phyloP scores from a whole-genome alignment of 2,113 vertebrate species.

The Polyodon spathula region DNA sequence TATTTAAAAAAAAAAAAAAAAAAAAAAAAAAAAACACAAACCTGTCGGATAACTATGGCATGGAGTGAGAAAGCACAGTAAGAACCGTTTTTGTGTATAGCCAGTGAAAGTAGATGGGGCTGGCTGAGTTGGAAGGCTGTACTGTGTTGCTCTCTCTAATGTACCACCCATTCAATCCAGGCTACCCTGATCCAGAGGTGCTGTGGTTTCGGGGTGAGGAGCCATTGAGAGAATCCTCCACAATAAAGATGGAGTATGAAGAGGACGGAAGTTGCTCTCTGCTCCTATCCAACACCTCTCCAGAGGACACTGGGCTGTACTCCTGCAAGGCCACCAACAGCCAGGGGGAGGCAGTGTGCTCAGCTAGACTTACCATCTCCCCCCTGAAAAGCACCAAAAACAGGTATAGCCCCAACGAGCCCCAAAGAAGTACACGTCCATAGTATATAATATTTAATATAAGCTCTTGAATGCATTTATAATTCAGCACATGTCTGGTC shows the following conservation, averaged over 20 bases:
- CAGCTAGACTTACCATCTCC: conserved; percentile 30
- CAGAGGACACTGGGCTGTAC: conserved; percentile 53
- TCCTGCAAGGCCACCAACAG: conserved; percentile 46
- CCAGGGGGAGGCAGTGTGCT: conserved; percentile 42
- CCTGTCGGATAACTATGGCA: too few species aligned
- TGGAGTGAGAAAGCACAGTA: too few species aligned
- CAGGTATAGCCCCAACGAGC: too few species aligned
- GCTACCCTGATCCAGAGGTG: conserved; percentile 54
- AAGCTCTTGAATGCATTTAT: too few species aligned
- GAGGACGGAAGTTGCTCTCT: conserved; percentile 53
- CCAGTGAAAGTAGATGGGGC: too few species aligned
- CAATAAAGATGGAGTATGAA: conserved; percentile 30
- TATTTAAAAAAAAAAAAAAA: too few species aligned
- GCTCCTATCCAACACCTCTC: conserved; percentile 33
- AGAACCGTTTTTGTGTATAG: too few species aligned
- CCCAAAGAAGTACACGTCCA: too few species aligned
- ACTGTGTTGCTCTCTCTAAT: neutral
- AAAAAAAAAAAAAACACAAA: too few species aligned
- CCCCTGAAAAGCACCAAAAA: neutral
- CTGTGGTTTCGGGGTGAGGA: conserved; percentile 48
- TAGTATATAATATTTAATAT: too few species aligned
- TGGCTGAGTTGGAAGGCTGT: too few species aligned
- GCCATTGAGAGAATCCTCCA: conserved; percentile 31
- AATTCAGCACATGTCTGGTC: too few species aligned
- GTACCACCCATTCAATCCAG: conserved; percentile 27